Percentiles rank a stretch among this genome's conserved stretches.
These are phyloP conservation scores for Scaptomyza parva DNA, from an alignment of 2,888 invertebrate species.

Conservation along the genomic window DNA sequence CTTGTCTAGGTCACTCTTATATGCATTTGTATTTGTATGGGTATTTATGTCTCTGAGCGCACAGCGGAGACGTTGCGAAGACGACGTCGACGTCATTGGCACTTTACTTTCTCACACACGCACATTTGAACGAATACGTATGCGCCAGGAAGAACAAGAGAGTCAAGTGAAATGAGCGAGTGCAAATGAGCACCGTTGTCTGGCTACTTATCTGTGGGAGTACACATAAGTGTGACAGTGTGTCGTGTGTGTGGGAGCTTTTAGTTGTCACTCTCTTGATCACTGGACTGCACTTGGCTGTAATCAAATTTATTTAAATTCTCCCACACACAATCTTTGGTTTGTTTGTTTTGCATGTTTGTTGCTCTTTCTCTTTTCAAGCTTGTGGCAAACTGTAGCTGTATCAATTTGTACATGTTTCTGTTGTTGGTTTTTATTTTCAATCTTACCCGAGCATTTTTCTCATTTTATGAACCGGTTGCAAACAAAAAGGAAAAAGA, in stretches of 20 bases:
- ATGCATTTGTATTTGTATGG: not conserved
- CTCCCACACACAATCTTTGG: slow-evolving; percentile 53
- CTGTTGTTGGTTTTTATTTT: slow-evolving; percentile 48
- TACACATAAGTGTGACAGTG: not conserved
- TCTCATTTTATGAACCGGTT: slow-evolving; percentile 50
- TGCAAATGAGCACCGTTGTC: slow-evolving; percentile 63
- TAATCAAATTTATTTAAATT: slow-evolving; percentile 66
- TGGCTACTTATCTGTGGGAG: slow-evolving; percentile 9
- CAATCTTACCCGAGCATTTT: slow-evolving; percentile 54
- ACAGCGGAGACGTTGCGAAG: slow-evolving; percentile 8
- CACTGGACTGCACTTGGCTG: slow-evolving; percentile 28
- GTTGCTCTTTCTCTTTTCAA: slow-evolving; percentile 44
- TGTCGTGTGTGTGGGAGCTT: slow-evolving; percentile 8
- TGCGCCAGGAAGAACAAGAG: not conserved
- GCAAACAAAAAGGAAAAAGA: slow-evolving; percentile 38
- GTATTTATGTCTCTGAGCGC: slow-evolving; percentile 13
- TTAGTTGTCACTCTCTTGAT: slow-evolving; percentile 17
- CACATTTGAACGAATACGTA: slow-evolving; percentile 10
- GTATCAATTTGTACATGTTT: slow-evolving; percentile 6
- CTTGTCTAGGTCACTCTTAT: slow-evolving; percentile 69
- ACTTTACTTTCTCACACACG: slow-evolving; percentile 47
- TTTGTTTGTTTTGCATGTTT: slow-evolving; percentile 62
- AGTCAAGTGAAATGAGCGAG: slow-evolving; percentile 62
- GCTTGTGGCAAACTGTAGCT: slow-evolving; percentile 41
- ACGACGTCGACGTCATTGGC: slow-evolving; percentile 15